Evolutionary conservation across 2,888 invertebrate genomes (phyloP), one percentile per base, ranked within the genome.

Genomic region (Stenodera caucasica): DNA sequence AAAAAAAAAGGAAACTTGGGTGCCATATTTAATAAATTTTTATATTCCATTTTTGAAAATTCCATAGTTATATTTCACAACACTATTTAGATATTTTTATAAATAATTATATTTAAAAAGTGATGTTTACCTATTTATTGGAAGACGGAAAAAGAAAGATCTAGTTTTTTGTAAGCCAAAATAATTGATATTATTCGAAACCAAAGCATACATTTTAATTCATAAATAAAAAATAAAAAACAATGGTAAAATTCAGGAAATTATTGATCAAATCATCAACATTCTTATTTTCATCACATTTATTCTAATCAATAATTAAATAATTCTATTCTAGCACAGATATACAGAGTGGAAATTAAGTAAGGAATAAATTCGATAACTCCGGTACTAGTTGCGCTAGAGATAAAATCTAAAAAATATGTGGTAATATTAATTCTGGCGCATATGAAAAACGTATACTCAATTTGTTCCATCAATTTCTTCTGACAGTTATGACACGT

Each of bases 1-100:
- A 15, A 37, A 15, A 3, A 37, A 2, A 23, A 45, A 23, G 18
- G n/a, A 45, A 26, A 45, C 57, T 64, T 69, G 69, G 45, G 74
- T 73, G 74, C 74, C 73, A 75, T 73, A 69, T 68, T 33, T 9
- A 26, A 45, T 57, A 69, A 63, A 66, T 69, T 68, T 66, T 67
- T 63, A 67, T 55, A 65, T 69, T 68, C 72, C 74, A 73, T 75
- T 75, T 72, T 70, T 72, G 68, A 67, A 67, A 61, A 68, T 67
- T 67, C 67, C 69, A 67, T 23, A 64, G 61, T 68, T 67, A 60
- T 60, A 63, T 68, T 70, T 45, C 23, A 45, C 67, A 69, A 26
- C 63, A 70, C 64, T 70, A 71, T 73, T 72, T 72, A 72, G 72
- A 72, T 75, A 74, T 74, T 75, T 75, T 75, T 75, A 69, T 73